Conservation (phyloP, 2,113 vertebrate genomes). For the Cyanoramphus novaezelandiae region DNA sequence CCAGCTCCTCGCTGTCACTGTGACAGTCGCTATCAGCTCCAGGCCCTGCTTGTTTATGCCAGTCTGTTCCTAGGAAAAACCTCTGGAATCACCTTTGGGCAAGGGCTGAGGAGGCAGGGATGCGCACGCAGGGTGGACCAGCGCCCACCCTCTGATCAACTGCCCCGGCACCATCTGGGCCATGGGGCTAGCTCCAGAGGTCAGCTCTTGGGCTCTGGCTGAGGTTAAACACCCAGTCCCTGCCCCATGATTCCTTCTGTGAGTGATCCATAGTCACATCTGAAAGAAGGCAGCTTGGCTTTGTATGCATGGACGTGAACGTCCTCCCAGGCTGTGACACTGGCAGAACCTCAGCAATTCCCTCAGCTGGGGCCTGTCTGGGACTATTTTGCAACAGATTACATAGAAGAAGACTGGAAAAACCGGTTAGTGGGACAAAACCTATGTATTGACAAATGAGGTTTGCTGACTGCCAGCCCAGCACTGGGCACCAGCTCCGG, state of each 20-base stretch:
- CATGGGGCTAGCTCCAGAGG: accelerated
- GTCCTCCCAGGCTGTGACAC: not conserved
- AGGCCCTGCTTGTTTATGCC: not conserved
- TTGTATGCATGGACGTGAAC: accelerated
- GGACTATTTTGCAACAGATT: constrained; percentile 7
- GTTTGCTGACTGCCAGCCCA: not conserved
- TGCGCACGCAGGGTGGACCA: accelerated
- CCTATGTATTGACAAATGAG: not conserved
- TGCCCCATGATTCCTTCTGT: not conserved
- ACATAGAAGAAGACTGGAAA: constrained; percentile 25
- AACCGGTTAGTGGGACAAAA: constrained; percentile 22
- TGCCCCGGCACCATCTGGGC: accelerated
- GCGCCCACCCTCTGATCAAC: not conserved
- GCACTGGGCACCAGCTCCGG: not conserved
- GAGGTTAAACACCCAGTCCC: not conserved
- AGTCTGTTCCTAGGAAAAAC: not conserved
- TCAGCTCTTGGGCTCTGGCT: accelerated
- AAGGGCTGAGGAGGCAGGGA: not conserved
- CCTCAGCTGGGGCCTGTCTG: not conserved
- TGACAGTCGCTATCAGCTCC: not conserved
- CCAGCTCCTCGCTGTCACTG: not conserved
- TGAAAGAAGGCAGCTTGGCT: accelerated
- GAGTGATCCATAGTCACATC: accelerated
- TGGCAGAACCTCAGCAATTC: not conserved
- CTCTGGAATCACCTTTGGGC: not conserved